Percentiles rank a stretch among this genome's conserved stretches.
Conservation (phyloP, 1,140 invertebrate genomes). For the Bombus ignitus region DNA sequence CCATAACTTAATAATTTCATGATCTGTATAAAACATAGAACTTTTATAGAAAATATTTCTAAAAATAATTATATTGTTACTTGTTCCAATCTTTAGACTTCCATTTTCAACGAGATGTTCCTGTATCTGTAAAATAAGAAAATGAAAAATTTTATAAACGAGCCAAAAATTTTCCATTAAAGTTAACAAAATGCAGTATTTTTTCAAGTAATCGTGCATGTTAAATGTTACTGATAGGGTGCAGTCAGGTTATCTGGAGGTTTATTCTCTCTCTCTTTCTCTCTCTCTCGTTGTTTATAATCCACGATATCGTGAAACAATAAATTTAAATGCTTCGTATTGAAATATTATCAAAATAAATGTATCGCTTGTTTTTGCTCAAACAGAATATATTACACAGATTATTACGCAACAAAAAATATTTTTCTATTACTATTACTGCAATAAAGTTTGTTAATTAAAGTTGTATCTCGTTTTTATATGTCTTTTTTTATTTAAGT, state of each 20-base stretch:
- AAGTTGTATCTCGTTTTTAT: not conserved
- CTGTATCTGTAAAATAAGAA: not conserved
- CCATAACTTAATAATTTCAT: not conserved
- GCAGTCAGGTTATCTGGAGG: not conserved
- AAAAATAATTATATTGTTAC: not conserved
- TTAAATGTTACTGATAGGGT: not conserved
- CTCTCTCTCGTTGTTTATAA: too few species aligned
- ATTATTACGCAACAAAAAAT: not conserved
- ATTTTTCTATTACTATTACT: not conserved
- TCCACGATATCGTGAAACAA: not conserved
- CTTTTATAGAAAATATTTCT: not conserved
- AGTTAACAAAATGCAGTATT: not conserved
- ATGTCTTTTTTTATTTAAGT: not conserved
- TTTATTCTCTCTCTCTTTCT: not conserved
- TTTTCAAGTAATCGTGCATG: slow-evolving; percentile 5
- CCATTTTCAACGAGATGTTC: not conserved
- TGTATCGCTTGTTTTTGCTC: not conserved
- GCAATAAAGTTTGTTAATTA: not conserved
- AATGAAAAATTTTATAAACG: not conserved
- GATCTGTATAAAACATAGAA: not conserved
- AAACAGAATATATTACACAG: not conserved
- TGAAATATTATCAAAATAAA: not conserved
- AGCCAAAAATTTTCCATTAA: slow-evolving; percentile 8
- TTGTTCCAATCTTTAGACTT: not conserved
- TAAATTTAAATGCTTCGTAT: not conserved